These are phyloP conservation scores for Ennomos erosarius DNA, from an alignment of 2,888 invertebrate genomes.

Conservation along the genomic window DNA sequence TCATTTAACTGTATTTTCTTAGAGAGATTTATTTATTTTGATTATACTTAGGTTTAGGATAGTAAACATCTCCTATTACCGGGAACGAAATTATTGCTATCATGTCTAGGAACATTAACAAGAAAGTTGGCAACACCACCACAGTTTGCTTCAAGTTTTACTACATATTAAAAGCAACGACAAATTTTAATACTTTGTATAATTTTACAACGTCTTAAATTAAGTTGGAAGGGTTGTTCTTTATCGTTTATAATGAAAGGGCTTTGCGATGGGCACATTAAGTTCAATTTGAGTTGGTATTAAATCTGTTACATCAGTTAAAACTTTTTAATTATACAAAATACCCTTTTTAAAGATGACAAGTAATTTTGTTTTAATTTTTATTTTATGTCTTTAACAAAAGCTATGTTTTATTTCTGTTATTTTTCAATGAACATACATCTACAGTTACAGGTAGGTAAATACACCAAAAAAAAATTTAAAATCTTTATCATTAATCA, in stretches of 20 bases:
- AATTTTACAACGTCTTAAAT: slow-evolving; percentile 53
- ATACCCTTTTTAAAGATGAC: too few relatives aligned
- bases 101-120: slow-evolving; percentile 20
- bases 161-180: slow-evolving; percentile 54
- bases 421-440: too few relatives aligned
- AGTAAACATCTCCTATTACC: slow-evolving; percentile 1
- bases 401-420: too few relatives aligned
- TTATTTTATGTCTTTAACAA: too few relatives aligned
- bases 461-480: too few relatives aligned
- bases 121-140: slow-evolving; percentile 31
- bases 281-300: slow-evolving; percentile 29
- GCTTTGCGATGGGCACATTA: slow-evolving; percentile 28
- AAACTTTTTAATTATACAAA: too few relatives aligned
- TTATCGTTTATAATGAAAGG: slow-evolving; percentile 38
- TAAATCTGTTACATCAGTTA: not conserved
- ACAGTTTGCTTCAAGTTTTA: slow-evolving; percentile 45
- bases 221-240: slow-evolving; percentile 50
- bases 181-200: slow-evolving; percentile 51
- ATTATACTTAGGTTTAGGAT: not conserved
- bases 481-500: too few relatives aligned
- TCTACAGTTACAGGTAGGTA: too few relatives aligned
- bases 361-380: too few relatives aligned
- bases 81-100: slow-evolving; percentile 22
- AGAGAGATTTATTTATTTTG: slow-evolving; percentile 13
- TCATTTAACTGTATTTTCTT: slow-evolving; percentile 41